Evolutionary conservation across 2,888 invertebrate genomes (phyloP), one percentile per base, ranked within the genome.

Genomic region (Petrophora chlorosata): DNA sequence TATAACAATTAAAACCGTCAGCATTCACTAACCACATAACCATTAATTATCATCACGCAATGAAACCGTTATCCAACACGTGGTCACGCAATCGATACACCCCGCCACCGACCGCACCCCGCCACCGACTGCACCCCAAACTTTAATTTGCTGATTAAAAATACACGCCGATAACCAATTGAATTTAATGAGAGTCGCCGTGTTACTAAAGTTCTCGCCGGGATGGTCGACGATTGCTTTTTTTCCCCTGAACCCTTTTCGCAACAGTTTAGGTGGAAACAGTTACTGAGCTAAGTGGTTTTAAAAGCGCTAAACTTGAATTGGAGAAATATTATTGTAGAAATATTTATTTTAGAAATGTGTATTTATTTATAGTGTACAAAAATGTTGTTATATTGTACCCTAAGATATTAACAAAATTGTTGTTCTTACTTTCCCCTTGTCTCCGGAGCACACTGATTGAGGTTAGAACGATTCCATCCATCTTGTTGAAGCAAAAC

Each of bases 211-310:
- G 43, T 48, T 32, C 42, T 26, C 22, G 45, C 25, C 53, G 50
- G 35, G 59, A 34, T 36, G 55, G 36, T 39, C 52, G 55, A 54
- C 58, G 61, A 64, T 62, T 63, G 60, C 49, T 62, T 62, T 59
- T 61, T 61, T 57, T 46, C 32, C 29, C 9, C 29, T 12, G 29
- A 60, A 56, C 53, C 63, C 61, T 55, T 57, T 47, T 32, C 4
- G 25, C n/a, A n/a, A 16, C 25, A 22, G 19, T 19, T 5, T 10
- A 44, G 4, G 0, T 13, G n/a, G 0, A 2, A 0, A 10, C 47
- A 48, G 47, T 26, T 8, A 14, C 30, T 5, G 0, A 36, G n/a
- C 3, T 26, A 3, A 13, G 13, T 4, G n/a, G 9, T 23, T 23
- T 23, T 8, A 1, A 8, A 3, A 23, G 7, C 4, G 4, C 1